phyloP scores from a whole-genome alignment of 2,797 vertebrate species.

The Argyrosomus regius region DNA sequence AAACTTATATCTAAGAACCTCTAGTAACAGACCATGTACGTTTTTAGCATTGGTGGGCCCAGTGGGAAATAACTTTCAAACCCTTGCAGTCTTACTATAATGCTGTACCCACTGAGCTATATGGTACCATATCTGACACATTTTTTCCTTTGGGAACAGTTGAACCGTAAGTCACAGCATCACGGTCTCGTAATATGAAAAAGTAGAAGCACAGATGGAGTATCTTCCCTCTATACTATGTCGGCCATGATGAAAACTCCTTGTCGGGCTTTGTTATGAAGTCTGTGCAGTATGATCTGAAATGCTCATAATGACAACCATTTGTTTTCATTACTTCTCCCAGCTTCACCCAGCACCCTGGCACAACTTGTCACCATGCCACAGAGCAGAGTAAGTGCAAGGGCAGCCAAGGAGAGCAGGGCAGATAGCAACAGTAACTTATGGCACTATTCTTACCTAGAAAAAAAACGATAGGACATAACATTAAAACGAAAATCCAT shows the following conservation, averaged over 20 bases:
- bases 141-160: conserved; percentile 58
- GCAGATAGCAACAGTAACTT: conserved; percentile 3
- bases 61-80: conserved; percentile 69
- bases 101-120: conserved; percentile 40
- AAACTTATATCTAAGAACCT: conserved; percentile 32
- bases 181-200: conserved; percentile 57
- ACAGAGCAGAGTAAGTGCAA: conserved; percentile 41
- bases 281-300: conserved; percentile 66
- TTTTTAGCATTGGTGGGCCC: conserved; percentile 41
- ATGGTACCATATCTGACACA: conserved; percentile 50
- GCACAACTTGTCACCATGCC: conserved; percentile 58
- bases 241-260: conserved; percentile 68
- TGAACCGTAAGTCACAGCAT: conserved; percentile 64
- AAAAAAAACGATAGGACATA: conserved; percentile 3
- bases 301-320: conserved; percentile 75
- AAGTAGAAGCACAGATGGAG: conserved; percentile 59
- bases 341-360: conserved; percentile 51
- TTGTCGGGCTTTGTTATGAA: conserved; percentile 69
- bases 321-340: conserved; percentile 82
- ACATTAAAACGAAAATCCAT: not conserved
- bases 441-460: not conserved
- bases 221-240: conserved; percentile 30
- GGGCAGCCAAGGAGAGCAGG: conserved; percentile 41
- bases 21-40: conserved; percentile 21
- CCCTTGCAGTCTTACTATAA: conserved; percentile 38